Percentiles rank a stretch among this genome's conserved stretches.
phyloP scores from a whole-genome alignment of 2,113 vertebrate genomes.

The Dendropsophus ebraccatus region DNA sequence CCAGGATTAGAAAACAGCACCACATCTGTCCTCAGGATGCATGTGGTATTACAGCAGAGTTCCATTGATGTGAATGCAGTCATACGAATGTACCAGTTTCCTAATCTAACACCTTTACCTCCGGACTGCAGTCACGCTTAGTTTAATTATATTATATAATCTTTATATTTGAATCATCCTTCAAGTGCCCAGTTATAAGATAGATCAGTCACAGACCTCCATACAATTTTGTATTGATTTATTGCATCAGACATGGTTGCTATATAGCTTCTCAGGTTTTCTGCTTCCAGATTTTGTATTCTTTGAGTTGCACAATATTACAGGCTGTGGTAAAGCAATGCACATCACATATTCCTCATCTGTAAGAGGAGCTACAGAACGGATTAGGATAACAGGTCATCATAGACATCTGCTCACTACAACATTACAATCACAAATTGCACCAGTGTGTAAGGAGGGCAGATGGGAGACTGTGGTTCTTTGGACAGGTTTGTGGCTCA shows the following conservation, averaged over 20 bases:
- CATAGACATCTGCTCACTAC: not conserved
- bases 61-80: no score
- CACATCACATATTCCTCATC: not conserved
- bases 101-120: no score
- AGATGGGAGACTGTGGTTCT: not conserved
- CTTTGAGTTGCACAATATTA: not conserved
- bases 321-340: not conserved
- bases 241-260: not conserved
- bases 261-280: not conserved
- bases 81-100: no score
- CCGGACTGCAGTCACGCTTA: no score
- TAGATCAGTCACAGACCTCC: not conserved
- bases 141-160: no score
- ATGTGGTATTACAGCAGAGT: no score
- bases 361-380: not conserved
- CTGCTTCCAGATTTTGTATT: not conserved
- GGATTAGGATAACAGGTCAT: not conserved
- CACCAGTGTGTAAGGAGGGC: no score
- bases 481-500: not conserved
- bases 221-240: not conserved
- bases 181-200: not conserved
- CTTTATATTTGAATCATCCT: no score
- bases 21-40: not conserved
- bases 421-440: not conserved
- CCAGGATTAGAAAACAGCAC: no score